Conservation (phyloP, 2,113 vertebrate species). For the Piaya cayana region DNA sequence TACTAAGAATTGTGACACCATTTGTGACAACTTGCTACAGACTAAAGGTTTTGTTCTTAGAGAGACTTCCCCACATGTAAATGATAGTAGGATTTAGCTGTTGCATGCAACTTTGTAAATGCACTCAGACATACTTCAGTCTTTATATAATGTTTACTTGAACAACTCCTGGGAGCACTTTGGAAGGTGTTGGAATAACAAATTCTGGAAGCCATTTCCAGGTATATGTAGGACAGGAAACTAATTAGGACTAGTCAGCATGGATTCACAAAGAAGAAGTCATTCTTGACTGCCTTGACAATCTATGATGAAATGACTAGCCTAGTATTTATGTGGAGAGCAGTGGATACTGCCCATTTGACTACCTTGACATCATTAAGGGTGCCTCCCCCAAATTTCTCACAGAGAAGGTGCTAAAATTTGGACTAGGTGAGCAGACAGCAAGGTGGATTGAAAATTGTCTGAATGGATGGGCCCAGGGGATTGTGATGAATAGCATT, state of each 20-base stretch:
- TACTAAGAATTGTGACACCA: background rate
- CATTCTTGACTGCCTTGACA: background rate
- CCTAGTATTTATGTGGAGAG: background rate
- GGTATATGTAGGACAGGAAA: background rate
- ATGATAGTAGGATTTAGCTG: background rate
- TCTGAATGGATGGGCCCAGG: background rate
- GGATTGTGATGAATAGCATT: background rate
- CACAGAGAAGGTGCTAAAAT: background rate
- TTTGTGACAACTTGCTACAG: background rate
- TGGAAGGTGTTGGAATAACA: background rate
- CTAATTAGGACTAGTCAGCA: background rate
- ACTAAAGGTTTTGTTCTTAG: background rate
- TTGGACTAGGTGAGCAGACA: background rate
- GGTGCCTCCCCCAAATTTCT: background rate
- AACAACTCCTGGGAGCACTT: background rate
- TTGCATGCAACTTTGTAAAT: background rate
- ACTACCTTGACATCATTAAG: background rate
- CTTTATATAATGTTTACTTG: background rate
- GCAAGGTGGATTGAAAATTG: background rate
- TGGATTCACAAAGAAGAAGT: background rate
- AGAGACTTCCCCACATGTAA: rapidly evolving
- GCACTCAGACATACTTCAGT: background rate
- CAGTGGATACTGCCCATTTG: background rate
- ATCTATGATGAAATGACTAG: background rate
- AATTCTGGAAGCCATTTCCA: background rate